Evolutionary conservation across 2,888 invertebrate species (phyloP).

Genomic region (Chrysolina oricalcia): DNA sequence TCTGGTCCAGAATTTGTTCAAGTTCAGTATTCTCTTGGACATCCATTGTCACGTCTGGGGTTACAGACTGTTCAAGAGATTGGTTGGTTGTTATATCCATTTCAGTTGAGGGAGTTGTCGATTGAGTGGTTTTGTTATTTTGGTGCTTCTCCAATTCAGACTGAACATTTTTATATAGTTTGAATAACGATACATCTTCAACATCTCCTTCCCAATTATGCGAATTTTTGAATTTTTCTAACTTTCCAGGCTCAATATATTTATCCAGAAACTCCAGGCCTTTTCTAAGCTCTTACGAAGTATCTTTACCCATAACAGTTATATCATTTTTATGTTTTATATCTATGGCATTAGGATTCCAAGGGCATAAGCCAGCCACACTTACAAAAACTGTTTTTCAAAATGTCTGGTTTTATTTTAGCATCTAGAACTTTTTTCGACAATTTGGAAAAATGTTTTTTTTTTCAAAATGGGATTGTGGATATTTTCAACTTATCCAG

Average conservation of each 20-base stretch:
- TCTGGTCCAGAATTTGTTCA: not conserved
- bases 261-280: not conserved
- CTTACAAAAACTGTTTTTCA: no score
- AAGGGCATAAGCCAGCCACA: no score
- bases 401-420: no score
- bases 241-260: not conserved
- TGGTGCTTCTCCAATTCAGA: no score
- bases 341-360: no score
- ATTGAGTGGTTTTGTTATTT: not conserved
- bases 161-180: no score
- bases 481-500: no score
- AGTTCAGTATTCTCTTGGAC: not conserved
- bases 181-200: not conserved
- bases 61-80: not conserved
- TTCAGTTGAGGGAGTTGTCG: not conserved
- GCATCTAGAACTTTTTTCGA: no score
- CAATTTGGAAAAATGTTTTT: no score
- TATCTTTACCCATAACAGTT: not conserved
- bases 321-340: no score
- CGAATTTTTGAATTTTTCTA: not conserved
- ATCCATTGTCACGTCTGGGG: not conserved
- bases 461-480: no score
- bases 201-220: not conserved
- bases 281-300: not conserved
- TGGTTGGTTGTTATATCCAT: not conserved